Percentiles rank a stretch among this genome's conserved stretches.
Evolutionary conservation across 2,113 vertebrate genomes (phyloP).

Genomic region (Alligator sinensis): DNA sequence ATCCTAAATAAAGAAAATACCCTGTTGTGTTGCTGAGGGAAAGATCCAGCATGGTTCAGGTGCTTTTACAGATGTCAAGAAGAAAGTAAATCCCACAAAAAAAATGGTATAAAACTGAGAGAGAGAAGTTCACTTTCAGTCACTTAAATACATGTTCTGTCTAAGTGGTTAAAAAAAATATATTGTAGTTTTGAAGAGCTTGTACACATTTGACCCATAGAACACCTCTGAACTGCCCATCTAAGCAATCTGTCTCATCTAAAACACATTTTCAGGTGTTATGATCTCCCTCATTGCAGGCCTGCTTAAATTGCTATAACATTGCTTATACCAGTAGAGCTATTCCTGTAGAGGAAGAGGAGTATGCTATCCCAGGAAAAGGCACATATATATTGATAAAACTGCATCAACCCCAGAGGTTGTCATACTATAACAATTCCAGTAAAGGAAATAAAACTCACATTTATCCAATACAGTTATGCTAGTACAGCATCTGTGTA

Average conservation of each 20-base stretch:
- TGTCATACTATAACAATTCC: background rate
- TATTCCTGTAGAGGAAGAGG: background rate
- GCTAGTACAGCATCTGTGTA: fast-evolving
- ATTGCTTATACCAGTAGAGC: background rate
- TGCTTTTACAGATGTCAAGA: background rate
- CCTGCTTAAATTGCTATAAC: background rate
- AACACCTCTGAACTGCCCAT: background rate
- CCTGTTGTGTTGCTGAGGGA: background rate
- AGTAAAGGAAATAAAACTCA: background rate
- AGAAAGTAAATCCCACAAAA: background rate
- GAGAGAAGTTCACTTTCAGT: background rate
- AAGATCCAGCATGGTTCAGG: background rate
- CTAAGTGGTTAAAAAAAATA: background rate
- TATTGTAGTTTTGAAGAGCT: background rate
- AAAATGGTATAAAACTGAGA: background rate
- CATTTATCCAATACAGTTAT: background rate
- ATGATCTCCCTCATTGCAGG: background rate
- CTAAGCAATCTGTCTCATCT: background rate
- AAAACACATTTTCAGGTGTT: background rate
- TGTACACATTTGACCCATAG: background rate
- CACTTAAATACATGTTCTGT: background rate
- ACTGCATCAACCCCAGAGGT: background rate
- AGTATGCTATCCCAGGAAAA: background rate
- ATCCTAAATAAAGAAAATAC: background rate
- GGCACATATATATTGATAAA: background rate